These are phyloP conservation scores for Phoxinus dragarum DNA, from an alignment of 2,797 vertebrate genomes.

Conservation along the genomic window DNA sequence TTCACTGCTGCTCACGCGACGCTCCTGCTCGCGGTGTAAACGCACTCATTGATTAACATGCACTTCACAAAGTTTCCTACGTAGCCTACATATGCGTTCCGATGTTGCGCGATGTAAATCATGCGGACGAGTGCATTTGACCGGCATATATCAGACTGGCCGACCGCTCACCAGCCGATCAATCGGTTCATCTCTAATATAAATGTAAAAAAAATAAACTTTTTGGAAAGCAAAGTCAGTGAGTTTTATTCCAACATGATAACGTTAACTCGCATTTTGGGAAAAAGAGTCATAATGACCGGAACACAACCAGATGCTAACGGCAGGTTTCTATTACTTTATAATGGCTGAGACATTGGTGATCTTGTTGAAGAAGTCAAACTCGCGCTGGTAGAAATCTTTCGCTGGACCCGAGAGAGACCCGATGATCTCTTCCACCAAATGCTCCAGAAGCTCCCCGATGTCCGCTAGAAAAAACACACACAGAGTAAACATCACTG, in stretches of 20 bases:
- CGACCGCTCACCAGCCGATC: too few relatives aligned
- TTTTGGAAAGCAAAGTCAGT: too few relatives aligned
- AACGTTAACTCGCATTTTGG: neutral
- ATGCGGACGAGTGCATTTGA: too few relatives aligned
- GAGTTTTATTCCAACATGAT: neutral
- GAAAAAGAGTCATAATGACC: accelerated
- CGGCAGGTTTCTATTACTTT: neutral
- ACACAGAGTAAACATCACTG: neutral
- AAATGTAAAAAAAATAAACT: too few relatives aligned
- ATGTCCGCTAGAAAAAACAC: conserved; percentile 84
- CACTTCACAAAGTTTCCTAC: too few relatives aligned
- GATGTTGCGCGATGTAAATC: too few relatives aligned
- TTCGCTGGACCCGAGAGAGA: conserved; percentile 90
- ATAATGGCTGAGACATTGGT: conserved; percentile 12
- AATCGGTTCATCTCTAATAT: too few relatives aligned
- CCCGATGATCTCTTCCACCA: conserved; percentile 93
- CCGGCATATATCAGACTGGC: too few relatives aligned
- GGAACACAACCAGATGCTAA: neutral
- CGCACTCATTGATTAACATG: too few relatives aligned
- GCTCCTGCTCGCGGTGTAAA: too few relatives aligned
- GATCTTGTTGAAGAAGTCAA: conserved; percentile 37
- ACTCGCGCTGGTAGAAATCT: conserved; percentile 30
- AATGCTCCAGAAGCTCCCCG: conserved; percentile 93
- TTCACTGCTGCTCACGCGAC: too few relatives aligned
- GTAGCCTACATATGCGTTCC: too few relatives aligned